phyloP scores from a whole-genome alignment of 2,113 vertebrate species.

The Hyperoodon ampullatus region DNA sequence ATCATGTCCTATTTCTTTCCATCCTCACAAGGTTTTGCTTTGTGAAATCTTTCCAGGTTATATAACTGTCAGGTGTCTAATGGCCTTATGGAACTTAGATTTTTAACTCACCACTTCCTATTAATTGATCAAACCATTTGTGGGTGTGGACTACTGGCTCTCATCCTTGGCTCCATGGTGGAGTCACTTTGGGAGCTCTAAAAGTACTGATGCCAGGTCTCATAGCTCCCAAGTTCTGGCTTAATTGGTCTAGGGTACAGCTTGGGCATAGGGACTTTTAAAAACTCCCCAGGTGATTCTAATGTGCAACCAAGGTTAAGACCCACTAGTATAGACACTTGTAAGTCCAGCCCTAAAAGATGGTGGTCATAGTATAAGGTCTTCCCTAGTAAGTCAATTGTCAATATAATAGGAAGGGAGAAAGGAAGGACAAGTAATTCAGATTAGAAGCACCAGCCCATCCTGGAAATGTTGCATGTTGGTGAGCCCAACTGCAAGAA shows the following conservation, averaged over 20 bases:
- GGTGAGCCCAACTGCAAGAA: not conserved
- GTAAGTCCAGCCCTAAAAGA: not conserved
- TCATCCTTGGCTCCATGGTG: not conserved
- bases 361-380: not conserved
- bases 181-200: not conserved
- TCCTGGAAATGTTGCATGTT: not conserved
- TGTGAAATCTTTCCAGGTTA: conserved; percentile 31
- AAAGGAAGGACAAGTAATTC: not conserved
- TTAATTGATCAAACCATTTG: not conserved
- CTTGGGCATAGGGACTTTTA: not conserved
- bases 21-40: not conserved
- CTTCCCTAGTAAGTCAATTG: not conserved
- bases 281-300: not conserved
- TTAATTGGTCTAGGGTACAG: not conserved
- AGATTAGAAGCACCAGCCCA: not conserved
- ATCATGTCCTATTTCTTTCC: not conserved
- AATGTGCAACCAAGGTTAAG: not conserved
- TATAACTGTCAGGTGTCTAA: not conserved
- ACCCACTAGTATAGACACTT: not conserved
- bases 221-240: not conserved
- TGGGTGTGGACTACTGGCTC: not conserved
- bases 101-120: conserved; percentile 4
- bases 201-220: not conserved
- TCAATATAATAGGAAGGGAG: not conserved
- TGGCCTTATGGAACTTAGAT: not conserved